Percentiles rank a stretch among this genome's conserved stretches.
phyloP scores from a whole-genome alignment of 2,888 invertebrate genomes.

The Portevinia maculata region DNA sequence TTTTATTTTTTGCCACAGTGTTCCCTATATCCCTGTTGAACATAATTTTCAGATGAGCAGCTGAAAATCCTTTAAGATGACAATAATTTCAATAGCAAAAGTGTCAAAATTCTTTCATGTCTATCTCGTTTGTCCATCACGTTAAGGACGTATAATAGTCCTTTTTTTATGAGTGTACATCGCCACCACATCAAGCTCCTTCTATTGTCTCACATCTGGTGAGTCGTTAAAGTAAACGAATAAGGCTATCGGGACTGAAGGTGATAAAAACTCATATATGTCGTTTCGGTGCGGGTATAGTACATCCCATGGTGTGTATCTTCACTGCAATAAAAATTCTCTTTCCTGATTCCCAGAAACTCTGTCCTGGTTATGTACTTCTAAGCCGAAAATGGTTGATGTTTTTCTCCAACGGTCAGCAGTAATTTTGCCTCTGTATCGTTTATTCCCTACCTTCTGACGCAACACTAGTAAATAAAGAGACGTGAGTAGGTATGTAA shows the following conservation, averaged over 20 bases:
- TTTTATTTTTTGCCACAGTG: background rate
- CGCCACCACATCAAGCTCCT: slow-evolving; percentile 37
- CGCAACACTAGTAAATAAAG: background rate
- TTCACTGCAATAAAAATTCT: slow-evolving; percentile 56
- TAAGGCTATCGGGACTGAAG: slow-evolving; percentile 69
- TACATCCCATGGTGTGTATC: slow-evolving; percentile 43
- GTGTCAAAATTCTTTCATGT: slow-evolving; percentile 40
- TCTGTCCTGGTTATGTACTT: slow-evolving; percentile 31
- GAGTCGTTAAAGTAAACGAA: slow-evolving; percentile 68
- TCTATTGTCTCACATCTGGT: slow-evolving; percentile 60
- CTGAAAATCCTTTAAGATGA: slow-evolving; percentile 22
- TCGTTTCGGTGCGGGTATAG: slow-evolving; percentile 51
- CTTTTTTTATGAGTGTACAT: slow-evolving; percentile 34
- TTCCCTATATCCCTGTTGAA: slow-evolving; percentile 15
- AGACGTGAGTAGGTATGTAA: background rate
- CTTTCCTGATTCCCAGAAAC: slow-evolving; percentile 34
- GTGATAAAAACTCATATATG: slow-evolving; percentile 70
- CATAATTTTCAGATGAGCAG: slow-evolving; percentile 1
- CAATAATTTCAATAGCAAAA: slow-evolving; percentile 55
- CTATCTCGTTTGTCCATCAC: slow-evolving; percentile 30
- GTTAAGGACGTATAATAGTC: slow-evolving; percentile 39
- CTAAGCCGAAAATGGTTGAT: slow-evolving; percentile 32
- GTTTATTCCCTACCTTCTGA: background rate
- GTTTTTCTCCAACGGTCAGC: slow-evolving; percentile 57
- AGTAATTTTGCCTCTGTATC: slow-evolving; percentile 42